Evolutionary conservation across 2,113 vertebrate genomes (phyloP).

Genomic region (Halcyon malimbica): DNA sequence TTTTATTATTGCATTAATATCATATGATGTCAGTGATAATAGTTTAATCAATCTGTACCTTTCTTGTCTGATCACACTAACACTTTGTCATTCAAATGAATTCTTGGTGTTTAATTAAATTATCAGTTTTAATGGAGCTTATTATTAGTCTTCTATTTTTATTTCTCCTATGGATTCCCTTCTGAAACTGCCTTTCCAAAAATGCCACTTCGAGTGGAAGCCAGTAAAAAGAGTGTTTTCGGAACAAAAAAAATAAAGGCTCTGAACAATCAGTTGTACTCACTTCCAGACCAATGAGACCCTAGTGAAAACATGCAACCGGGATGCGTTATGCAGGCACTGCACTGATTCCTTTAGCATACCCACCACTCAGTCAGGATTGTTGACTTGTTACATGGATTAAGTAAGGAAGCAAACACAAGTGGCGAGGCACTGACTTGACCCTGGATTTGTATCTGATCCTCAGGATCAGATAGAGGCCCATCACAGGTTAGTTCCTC

Average conservation of each 20-base stretch:
- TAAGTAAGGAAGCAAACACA: not conserved
- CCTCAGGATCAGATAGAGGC: not conserved
- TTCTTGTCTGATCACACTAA: not conserved
- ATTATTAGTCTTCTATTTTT: not conserved
- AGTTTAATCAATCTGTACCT: slow-evolving; percentile 7
- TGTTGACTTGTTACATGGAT: not conserved
- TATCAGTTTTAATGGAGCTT: not conserved
- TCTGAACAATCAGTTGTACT: not conserved
- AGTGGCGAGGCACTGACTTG: not conserved
- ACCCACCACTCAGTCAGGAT: not conserved
- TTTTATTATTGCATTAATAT: not conserved
- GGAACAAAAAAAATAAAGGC: not conserved
- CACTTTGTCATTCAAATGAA: not conserved
- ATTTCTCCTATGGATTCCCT: not conserved
- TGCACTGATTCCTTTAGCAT: not conserved
- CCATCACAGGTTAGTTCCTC: not conserved
- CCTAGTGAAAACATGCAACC: not conserved
- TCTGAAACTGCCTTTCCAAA: not conserved
- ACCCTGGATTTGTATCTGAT: not conserved
- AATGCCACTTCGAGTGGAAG: not conserved
- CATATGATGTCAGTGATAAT: not conserved
- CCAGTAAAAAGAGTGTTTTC: not conserved
- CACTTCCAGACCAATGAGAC: not conserved
- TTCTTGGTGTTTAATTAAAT: not conserved
- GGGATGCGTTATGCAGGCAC: not conserved